Evolutionary conservation across 1,140 invertebrate species (phyloP).

Genomic region (Uloborus diversus): DNA sequence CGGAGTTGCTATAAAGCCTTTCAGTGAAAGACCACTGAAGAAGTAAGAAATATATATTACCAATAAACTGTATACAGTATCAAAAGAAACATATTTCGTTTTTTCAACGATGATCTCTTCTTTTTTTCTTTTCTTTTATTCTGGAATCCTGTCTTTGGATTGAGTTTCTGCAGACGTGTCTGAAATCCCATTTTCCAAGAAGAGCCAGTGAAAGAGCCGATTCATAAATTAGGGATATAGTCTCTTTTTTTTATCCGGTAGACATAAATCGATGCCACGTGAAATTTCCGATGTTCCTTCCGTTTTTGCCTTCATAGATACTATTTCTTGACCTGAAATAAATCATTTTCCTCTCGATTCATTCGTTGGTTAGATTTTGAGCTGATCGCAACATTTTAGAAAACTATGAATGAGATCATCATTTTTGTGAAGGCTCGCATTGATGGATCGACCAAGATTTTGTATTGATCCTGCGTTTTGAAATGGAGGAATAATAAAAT

Average conservation of each 20-base stretch:
- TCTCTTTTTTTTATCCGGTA: neutral
- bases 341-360: neutral
- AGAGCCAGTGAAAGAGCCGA: neutral
- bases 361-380: too few species aligned
- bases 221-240: conserved; percentile 15
- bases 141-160: neutral
- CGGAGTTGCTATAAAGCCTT: neutral
- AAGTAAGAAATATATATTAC: neutral
- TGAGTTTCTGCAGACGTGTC: conserved; percentile 20
- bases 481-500: too few species aligned
- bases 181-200: too few species aligned
- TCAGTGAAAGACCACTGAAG: neutral
- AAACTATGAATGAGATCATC: too few species aligned
- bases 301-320: neutral
- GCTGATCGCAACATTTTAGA: too few species aligned
- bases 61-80: neutral
- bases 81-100: conserved; percentile 5
- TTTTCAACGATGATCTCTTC: too few species aligned
- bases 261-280: conserved; percentile 19
- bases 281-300: conserved; percentile 16
- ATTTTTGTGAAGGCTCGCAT: too few species aligned
- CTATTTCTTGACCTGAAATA: conserved; percentile 25
- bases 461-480: too few species aligned
- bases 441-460: too few species aligned
- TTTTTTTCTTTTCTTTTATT: too few species aligned